These are phyloP conservation scores for Dicentrarchus labrax DNA, from an alignment of 2,113 vertebrate species.

Conservation along the genomic window DNA sequence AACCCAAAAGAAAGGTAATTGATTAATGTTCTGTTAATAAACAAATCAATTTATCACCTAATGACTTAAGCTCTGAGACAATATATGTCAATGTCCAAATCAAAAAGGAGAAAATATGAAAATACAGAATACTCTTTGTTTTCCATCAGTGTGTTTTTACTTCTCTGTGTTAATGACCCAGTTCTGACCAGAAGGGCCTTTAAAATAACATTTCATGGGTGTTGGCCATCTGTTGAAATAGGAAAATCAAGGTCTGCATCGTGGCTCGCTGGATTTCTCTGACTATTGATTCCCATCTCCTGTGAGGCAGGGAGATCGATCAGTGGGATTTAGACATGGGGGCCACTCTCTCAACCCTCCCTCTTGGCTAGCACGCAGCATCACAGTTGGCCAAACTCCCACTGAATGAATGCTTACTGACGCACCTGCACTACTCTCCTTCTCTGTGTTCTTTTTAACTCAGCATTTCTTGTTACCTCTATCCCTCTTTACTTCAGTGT, in stretches of 20 bases:
- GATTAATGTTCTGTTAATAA: not conserved
- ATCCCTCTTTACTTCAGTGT: not conserved
- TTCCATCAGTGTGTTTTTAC: constrained; percentile 11
- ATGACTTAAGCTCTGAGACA: not conserved
- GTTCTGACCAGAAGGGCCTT: constrained; percentile 42
- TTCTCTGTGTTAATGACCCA: not conserved
- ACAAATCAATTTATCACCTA: not conserved
- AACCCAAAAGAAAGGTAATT: not conserved
- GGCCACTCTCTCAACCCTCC: constrained; percentile 62
- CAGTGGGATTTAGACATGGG: constrained; percentile 80
- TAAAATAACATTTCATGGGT: constrained; percentile 81
- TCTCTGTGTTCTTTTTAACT: constrained; percentile 25
- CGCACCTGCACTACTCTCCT: constrained; percentile 45
- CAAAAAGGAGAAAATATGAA: not conserved
- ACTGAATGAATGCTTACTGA: constrained; percentile 35
- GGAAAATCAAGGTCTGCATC: constrained; percentile 77
- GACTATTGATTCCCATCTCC: constrained; percentile 83
- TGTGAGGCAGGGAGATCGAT: constrained; percentile 80
- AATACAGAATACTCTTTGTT: not conserved
- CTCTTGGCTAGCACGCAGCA: constrained; percentile 47
- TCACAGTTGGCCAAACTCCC: constrained; percentile 50
- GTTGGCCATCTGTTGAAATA: constrained; percentile 77
- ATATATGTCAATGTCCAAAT: not conserved
- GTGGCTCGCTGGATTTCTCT: constrained; percentile 81
- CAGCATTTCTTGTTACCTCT: constrained; percentile 24